phyloP scores from a whole-genome alignment of 2,113 vertebrate species.

The Bothrops jararaca region DNA sequence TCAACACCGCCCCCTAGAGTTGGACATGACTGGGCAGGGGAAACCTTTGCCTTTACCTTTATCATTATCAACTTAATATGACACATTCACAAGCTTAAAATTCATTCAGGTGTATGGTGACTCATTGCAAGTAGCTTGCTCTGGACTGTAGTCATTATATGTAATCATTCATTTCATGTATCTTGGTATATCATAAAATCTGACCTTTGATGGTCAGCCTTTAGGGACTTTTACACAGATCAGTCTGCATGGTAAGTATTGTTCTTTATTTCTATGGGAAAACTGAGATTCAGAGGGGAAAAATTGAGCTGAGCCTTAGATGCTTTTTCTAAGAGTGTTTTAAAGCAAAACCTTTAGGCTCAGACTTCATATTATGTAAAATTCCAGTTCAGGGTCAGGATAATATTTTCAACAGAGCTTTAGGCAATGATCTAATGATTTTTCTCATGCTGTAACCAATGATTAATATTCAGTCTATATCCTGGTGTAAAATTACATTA shows the following conservation, averaged over 20 bases:
- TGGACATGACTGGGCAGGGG: too few relatives aligned
- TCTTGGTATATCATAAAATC: too few relatives aligned
- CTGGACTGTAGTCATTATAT: neutral
- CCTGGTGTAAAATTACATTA: slow-evolving; percentile 22
- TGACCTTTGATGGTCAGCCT: too few relatives aligned
- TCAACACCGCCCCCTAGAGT: too few relatives aligned
- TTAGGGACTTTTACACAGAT: neutral
- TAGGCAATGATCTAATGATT: slow-evolving; percentile 33
- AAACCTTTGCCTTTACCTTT: neutral
- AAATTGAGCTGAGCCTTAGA: too few relatives aligned
- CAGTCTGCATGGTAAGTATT: neutral
- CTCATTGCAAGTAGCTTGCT: neutral
- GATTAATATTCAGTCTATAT: slow-evolving; percentile 44
- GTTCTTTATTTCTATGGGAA: neutral
- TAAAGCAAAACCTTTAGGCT: neutral
- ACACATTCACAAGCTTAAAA: neutral
- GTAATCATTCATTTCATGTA: too few relatives aligned
- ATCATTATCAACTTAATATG: neutral
- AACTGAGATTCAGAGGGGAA: neutral
- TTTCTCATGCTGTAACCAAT: slow-evolving; percentile 41
- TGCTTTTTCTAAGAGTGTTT: neutral
- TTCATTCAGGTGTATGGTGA: neutral
- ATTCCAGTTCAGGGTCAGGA: neutral
- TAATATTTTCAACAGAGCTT: slow-evolving; percentile 39
- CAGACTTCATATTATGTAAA: neutral